Evolutionary conservation across 2,888 invertebrate species (phyloP).

Genomic region (Monopis laevigella): DNA sequence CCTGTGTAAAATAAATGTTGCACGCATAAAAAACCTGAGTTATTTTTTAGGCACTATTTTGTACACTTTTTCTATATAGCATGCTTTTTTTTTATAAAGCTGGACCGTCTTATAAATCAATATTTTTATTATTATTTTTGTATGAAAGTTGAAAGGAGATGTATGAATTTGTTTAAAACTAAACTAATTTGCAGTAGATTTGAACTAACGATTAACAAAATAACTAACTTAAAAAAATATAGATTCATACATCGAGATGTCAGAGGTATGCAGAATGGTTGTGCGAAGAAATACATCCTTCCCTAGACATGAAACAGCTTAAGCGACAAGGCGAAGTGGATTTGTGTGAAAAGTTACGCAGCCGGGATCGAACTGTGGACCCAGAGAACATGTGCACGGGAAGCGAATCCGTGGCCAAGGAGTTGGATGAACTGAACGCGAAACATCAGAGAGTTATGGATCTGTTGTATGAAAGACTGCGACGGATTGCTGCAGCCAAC

Average conservation of each 20-base stretch:
- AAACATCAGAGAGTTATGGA: slow-evolving; percentile 78
- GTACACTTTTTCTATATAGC: slow-evolving; percentile 31
- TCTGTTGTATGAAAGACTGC: slow-evolving; percentile 73
- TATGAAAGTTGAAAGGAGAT: background rate
- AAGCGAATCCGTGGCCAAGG: slow-evolving; percentile 78
- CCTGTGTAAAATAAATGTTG: slow-evolving; percentile 22
- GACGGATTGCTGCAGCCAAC: slow-evolving; percentile 72
- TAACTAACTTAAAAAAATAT: slow-evolving; percentile 41
- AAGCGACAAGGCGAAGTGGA: slow-evolving; percentile 49
- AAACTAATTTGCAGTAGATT: background rate
- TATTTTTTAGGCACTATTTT: slow-evolving; percentile 27
- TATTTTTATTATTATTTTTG: background rate
- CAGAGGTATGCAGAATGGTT: slow-evolving; percentile 85
- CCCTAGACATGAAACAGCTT: slow-evolving; percentile 70
- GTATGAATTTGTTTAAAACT: background rate
- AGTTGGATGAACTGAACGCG: slow-evolving; percentile 83
- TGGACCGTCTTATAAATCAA: slow-evolving; percentile 29
- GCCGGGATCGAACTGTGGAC: slow-evolving; percentile 31
- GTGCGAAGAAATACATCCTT: slow-evolving; percentile 84
- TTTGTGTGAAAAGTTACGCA: slow-evolving; percentile 42
- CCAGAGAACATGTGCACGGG: slow-evolving; percentile 52
- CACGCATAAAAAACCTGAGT: slow-evolving; percentile 45
- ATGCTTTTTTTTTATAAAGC: slow-evolving; percentile 37
- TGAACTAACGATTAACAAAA: slow-evolving; percentile 6
- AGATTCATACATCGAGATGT: slow-evolving; percentile 89